Evolutionary conservation across 2,888 invertebrate genomes (phyloP).

Genomic region (Tanypteryx hageni): DNA sequence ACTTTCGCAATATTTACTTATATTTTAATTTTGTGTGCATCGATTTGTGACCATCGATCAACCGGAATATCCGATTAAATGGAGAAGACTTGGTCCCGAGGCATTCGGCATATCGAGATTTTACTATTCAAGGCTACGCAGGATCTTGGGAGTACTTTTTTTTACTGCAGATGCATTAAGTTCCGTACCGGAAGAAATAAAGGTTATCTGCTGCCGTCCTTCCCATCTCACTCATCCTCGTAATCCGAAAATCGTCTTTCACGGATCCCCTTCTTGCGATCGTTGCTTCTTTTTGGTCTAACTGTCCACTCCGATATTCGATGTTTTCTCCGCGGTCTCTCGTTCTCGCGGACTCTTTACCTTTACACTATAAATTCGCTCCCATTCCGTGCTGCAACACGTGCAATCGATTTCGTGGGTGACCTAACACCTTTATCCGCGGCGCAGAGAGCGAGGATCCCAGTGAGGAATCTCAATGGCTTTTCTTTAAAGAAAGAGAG

Average conservation of each 20-base stretch:
- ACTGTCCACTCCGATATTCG: not conserved
- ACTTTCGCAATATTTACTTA: too few relatives aligned
- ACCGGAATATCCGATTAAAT: too few relatives aligned
- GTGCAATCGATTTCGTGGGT: constrained; percentile 26
- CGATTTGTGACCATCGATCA: too few relatives aligned
- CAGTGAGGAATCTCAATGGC: constrained; percentile 26
- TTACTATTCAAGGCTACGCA: too few relatives aligned
- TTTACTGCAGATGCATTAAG: not conserved
- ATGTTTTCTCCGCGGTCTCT: not conserved
- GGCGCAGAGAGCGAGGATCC: not conserved
- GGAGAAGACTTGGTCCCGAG: too few relatives aligned
- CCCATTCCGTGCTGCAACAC: constrained; percentile 14
- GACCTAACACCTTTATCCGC: constrained; percentile 29
- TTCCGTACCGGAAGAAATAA: constrained; percentile 3
- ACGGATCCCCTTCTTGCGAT: not conserved
- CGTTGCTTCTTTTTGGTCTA: not conserved
- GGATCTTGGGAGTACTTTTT: not conserved
- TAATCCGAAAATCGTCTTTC: not conserved
- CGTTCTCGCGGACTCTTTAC: not conserved
- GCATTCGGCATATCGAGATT: too few relatives aligned
- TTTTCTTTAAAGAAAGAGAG: not conserved
- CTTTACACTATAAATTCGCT: constrained; percentile 2
- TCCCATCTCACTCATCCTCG: not conserved
- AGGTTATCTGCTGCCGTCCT: not conserved
- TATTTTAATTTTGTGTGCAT: too few relatives aligned